Evolutionary conservation across 2,888 invertebrate genomes (phyloP).

Genomic region (Cataglyphis livida): DNA sequence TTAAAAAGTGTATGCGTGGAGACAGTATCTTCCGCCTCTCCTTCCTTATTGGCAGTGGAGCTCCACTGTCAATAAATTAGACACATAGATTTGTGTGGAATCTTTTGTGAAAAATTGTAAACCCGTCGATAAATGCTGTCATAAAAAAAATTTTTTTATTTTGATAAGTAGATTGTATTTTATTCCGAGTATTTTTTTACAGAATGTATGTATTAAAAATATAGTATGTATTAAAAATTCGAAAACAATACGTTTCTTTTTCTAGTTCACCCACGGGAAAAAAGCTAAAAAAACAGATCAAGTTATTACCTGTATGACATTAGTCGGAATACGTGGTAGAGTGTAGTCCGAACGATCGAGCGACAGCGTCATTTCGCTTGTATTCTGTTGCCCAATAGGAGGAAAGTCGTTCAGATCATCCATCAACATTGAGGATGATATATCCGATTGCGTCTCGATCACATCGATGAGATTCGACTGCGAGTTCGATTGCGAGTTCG

Average conservation of each 20-base stretch:
- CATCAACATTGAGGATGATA: constrained; percentile 8
- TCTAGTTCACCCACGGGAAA: background rate
- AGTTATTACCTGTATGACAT: constrained; percentile 8
- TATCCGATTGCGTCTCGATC: constrained; percentile 39
- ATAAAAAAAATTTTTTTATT: too few species aligned
- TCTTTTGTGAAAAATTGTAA: too few species aligned
- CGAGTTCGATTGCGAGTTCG: constrained; percentile 23
- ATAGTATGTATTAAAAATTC: background rate
- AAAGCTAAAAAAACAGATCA: background rate
- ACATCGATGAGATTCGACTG: constrained; percentile 17
- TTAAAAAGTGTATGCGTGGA: too few species aligned
- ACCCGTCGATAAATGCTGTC: too few species aligned
- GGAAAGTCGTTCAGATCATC: constrained; percentile 5
- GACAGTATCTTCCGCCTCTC: too few species aligned
- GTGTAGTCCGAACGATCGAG: constrained; percentile 39
- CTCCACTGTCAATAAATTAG: too few species aligned
- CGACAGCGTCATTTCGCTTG: constrained; percentile 10
- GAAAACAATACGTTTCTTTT: background rate
- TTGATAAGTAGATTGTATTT: too few species aligned
- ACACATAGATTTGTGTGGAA: too few species aligned
- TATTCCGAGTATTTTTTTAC: too few species aligned
- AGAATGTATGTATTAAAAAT: too few species aligned
- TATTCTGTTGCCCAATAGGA: background rate
- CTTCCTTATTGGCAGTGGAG: too few species aligned
- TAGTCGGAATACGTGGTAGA: constrained; percentile 47